Conservation (phyloP, 2,888 invertebrate genomes). For the Quadriops clusia region DNA sequence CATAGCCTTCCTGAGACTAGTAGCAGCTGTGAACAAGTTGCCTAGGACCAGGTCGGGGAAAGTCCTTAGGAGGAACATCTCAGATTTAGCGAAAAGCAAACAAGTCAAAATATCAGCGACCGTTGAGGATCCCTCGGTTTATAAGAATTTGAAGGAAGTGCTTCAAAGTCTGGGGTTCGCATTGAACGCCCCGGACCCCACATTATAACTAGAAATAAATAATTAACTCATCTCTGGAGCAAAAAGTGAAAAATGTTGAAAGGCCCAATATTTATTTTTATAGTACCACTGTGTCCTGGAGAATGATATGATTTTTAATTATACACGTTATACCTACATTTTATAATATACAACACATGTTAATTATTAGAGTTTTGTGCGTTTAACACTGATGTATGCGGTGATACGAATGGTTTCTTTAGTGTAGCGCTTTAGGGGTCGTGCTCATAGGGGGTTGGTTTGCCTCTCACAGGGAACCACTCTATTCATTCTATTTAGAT, state of each 20-base stretch:
- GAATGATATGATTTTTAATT: no score
- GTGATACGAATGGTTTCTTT: no score
- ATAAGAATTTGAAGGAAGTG: conserved; percentile 61
- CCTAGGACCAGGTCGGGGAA: conserved; percentile 84
- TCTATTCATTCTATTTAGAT: no score
- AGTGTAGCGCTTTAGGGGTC: no score
- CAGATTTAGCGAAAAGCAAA: conserved; percentile 73
- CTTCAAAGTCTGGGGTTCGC: conserved; percentile 68
- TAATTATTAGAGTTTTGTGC: no score
- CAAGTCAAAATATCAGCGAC: conserved; percentile 70
- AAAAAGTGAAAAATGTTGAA: conserved; percentile 10
- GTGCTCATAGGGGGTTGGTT: no score
- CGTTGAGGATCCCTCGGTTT: conserved; percentile 78
- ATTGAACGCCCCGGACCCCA: conserved; percentile 55
- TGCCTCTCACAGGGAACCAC: no score
- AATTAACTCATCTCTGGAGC: neutral
- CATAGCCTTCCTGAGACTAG: conserved; percentile 77
- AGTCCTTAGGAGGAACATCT: conserved; percentile 66
- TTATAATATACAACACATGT: no score
- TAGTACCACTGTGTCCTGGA: no score
- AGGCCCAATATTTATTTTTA: conserved; percentile 22
- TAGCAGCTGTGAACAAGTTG: conserved; percentile 64
- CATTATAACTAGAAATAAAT: neutral
- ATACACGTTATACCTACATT: no score
- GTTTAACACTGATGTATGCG: no score